Percentiles rank a stretch among this genome's conserved stretches.
Evolutionary conservation across 2,113 vertebrate genomes (phyloP).

Genomic region (Takifugu flavidus): DNA sequence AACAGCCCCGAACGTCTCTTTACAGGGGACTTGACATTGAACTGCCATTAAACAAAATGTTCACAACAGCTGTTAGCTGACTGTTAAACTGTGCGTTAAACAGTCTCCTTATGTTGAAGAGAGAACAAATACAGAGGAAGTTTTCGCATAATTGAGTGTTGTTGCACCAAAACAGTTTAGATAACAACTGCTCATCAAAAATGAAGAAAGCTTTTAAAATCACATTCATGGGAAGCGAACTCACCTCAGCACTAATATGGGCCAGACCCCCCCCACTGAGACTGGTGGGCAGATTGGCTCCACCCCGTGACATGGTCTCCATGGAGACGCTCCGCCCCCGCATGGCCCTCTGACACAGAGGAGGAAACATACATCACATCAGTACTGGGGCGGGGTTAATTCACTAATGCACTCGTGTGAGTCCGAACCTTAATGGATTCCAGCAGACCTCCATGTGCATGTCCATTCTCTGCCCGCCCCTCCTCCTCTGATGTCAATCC

Average conservation of each 20-base stretch:
- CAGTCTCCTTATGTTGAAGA: too few relatives aligned
- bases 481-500: slow-evolving; percentile 83
- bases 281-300: slow-evolving; percentile 80
- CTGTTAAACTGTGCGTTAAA: too few relatives aligned
- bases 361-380: not conserved
- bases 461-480: slow-evolving; percentile 83
- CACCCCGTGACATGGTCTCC: slow-evolving; percentile 86
- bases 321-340: slow-evolving; percentile 93
- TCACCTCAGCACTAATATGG: slow-evolving; percentile 84
- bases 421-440: slow-evolving; percentile 90
- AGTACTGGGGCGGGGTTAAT: too few relatives aligned
- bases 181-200: too few relatives aligned
- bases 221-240: slow-evolving; percentile 14
- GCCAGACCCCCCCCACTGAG: slow-evolving; percentile 85
- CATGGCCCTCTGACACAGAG: slow-evolving; percentile 83
- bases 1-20: slow-evolving; percentile 90
- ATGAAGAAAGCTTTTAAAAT: too few relatives aligned
- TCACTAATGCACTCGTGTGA: not conserved
- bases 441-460: slow-evolving; percentile 86
- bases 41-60: slow-evolving; percentile 25
- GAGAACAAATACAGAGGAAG: too few relatives aligned
- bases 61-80: not conserved
- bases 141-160: too few relatives aligned
- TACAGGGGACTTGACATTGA: slow-evolving; percentile 81
- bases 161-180: too few relatives aligned